Percentiles rank a stretch among this genome's conserved stretches.
phyloP scores from a whole-genome alignment of 2,797 vertebrate species.

The Lerista edwardsae region DNA sequence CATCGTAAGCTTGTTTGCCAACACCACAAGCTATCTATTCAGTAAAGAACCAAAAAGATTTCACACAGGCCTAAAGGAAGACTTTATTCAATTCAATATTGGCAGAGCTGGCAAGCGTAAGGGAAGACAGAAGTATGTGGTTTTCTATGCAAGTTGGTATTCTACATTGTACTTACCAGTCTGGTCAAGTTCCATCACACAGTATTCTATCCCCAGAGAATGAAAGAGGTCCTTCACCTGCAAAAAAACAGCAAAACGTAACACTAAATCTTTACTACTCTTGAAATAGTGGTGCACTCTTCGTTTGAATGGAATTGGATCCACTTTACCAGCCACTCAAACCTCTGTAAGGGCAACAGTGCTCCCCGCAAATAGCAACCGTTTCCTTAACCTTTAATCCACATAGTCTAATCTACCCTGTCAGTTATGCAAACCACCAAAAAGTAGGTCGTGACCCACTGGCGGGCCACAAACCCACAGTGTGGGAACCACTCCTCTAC shows the following conservation, averaged over 20 bases:
- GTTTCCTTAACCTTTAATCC: too few species aligned
- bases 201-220: slow-evolving; percentile 83
- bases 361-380: too few species aligned
- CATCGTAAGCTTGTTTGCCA: not conserved
- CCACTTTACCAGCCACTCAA: too few species aligned
- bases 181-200: slow-evolving; percentile 88
- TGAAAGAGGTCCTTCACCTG: slow-evolving; percentile 94
- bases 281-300: not conserved
- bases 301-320: not conserved
- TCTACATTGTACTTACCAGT: slow-evolving; percentile 80
- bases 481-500: too few species aligned
- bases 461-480: too few species aligned
- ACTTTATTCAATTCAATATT: not conserved
- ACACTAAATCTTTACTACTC: slow-evolving; percentile 13
- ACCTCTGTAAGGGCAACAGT: too few species aligned
- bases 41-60: not conserved
- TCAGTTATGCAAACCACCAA: too few species aligned
- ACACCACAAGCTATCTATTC: not conserved
- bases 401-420: too few species aligned
- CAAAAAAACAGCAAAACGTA: slow-evolving; percentile 55
- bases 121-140: not conserved
- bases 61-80: not conserved
- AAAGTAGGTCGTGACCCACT: too few species aligned
- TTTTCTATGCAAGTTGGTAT: not conserved
- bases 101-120: too few species aligned